phyloP scores from a whole-genome alignment of 2,113 vertebrate genomes.

The Telmatochromis sp. region DNA sequence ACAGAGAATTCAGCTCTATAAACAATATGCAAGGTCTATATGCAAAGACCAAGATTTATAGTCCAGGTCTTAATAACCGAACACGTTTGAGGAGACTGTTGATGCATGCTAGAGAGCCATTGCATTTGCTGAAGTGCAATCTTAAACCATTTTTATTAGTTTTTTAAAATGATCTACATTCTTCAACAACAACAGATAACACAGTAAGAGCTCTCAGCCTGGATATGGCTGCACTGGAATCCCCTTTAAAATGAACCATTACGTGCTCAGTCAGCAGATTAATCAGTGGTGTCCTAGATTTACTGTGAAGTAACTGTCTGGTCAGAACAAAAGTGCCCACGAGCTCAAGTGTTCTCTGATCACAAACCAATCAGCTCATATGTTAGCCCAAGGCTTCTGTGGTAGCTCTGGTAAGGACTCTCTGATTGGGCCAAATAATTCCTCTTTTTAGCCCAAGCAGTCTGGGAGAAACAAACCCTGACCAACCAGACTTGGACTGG shows the following conservation, averaged over 20 bases:
- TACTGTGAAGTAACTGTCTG: neutral
- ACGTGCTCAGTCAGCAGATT: neutral
- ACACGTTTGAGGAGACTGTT: neutral
- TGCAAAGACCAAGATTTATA: accelerated
- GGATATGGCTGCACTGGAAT: neutral
- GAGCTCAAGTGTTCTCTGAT: neutral
- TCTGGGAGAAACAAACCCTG: neutral
- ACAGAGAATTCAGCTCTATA: neutral
- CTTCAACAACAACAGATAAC: neutral
- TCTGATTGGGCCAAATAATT: neutral
- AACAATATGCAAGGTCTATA: neutral
- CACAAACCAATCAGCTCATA: neutral
- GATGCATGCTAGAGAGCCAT: neutral
- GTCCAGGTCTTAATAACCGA: neutral
- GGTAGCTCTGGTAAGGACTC: neutral
- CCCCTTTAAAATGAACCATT: accelerated
- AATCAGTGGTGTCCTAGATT: neutral
- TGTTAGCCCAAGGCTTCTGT: neutral
- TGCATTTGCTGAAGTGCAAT: neutral
- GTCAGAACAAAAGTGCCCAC: neutral
- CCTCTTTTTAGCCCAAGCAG: neutral
- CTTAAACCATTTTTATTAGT: neutral
- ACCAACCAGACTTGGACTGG: neutral
- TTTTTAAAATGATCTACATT: neutral
- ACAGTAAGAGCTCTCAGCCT: neutral